Percentiles rank a stretch among this genome's conserved stretches.
These are phyloP conservation scores for Pipistrellus kuhlii DNA, from an alignment of 2,797 vertebrate genomes.

Conservation along the genomic window DNA sequence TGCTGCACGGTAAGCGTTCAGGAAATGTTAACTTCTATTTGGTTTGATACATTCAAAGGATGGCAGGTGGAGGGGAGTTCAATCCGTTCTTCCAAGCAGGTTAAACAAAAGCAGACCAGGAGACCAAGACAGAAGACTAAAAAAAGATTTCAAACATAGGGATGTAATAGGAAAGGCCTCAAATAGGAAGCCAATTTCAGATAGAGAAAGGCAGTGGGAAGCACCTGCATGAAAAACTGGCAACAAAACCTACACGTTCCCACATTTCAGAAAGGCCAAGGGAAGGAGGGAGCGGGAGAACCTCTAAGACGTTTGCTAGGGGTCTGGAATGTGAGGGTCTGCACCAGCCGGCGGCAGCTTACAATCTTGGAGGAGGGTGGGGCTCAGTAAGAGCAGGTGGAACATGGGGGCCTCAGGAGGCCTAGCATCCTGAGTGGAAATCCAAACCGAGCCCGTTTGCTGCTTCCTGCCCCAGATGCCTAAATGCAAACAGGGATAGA, in stretches of 20 bases:
- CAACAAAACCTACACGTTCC: background rate
- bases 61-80: background rate
- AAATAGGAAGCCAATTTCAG: background rate
- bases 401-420: background rate
- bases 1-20: background rate
- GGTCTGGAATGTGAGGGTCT: background rate
- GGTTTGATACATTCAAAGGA: background rate
- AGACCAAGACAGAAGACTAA: background rate
- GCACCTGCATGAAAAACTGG: background rate
- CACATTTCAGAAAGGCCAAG: background rate
- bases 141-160: background rate
- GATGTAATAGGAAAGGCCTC: background rate
- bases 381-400: background rate
- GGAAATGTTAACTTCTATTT: background rate
- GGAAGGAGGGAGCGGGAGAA: background rate
- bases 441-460: background rate
- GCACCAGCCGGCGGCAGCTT: background rate
- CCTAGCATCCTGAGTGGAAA: constrained; percentile 19
- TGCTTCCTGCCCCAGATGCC: background rate
- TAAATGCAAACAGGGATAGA: background rate
- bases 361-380: background rate
- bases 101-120: background rate
- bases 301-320: background rate
- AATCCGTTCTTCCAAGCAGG: background rate
- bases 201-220: background rate